A percentile compares a stretch with the other conserved stretches of the same genome.
Conservation (phyloP, 2,888 invertebrate species). For the Electrophaes corylata region DNA sequence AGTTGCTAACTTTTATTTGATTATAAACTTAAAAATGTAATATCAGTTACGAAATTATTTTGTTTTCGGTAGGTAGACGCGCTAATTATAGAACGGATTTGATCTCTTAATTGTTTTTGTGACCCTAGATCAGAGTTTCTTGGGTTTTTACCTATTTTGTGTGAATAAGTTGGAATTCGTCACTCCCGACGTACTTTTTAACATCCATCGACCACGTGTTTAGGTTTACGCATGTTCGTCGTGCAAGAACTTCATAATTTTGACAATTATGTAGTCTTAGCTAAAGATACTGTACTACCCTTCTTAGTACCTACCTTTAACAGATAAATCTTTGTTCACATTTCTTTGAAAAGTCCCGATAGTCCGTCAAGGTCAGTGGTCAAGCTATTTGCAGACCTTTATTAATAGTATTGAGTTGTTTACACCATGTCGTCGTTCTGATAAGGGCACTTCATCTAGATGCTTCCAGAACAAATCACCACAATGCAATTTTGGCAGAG, state of each 20-base stretch:
- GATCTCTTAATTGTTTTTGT: conserved; percentile 7
- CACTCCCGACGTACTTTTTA: too few relatives aligned
- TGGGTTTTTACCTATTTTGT: neutral
- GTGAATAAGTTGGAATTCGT: too few relatives aligned
- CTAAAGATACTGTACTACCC: too few relatives aligned
- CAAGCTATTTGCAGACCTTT: conserved; percentile 52
- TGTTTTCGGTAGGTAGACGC: conserved; percentile 11
- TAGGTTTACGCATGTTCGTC: too few relatives aligned
- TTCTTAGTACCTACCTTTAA: too few relatives aligned
- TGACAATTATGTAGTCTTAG: too few relatives aligned
- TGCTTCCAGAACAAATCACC: conserved; percentile 47
- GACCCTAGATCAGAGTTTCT: neutral
- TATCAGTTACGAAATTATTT: conserved; percentile 7
- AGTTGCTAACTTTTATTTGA: conserved; percentile 21
- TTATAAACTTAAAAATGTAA: neutral
- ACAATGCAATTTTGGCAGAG: conserved; percentile 9
- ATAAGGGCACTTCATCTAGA: conserved; percentile 51
- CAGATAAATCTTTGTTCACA: conserved; percentile 3
- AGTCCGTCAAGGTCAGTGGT: conserved; percentile 46
- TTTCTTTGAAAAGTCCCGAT: conserved; percentile 50
- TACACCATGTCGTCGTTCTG: conserved; percentile 53
- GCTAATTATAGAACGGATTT: conserved; percentile 8
- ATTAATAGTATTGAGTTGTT: conserved; percentile 62
- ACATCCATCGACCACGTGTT: too few relatives aligned
- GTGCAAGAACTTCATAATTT: too few relatives aligned